phyloP scores from a whole-genome alignment of 2,888 invertebrate species.

The Leucoma salicis region DNA sequence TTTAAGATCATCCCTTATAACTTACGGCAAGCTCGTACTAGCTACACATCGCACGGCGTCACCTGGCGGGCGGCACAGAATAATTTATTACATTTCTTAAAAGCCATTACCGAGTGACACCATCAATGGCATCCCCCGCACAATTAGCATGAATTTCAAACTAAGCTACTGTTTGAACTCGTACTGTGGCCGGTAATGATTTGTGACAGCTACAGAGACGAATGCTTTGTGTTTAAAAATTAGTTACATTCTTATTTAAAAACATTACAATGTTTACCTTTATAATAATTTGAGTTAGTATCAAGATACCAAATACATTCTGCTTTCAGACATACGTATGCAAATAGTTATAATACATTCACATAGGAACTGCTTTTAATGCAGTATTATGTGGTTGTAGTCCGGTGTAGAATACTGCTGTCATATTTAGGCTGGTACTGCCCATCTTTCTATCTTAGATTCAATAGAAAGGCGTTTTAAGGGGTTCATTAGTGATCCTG shows the following conservation, averaged over 20 bases:
- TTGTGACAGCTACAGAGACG: slow-evolving; percentile 29
- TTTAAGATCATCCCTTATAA: slow-evolving; percentile 5
- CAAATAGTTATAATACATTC: too few relatives aligned
- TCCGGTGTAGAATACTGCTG: too few relatives aligned
- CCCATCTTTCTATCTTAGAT: too few relatives aligned
- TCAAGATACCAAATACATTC: too few relatives aligned
- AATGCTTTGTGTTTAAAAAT: slow-evolving; percentile 4
- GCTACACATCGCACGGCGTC: slow-evolving; percentile 53
- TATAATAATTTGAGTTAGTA: not conserved
- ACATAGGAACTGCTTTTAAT: too few relatives aligned
- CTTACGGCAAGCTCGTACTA: slow-evolving; percentile 43
- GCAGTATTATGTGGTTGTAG: too few relatives aligned
- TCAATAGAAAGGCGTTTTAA: too few relatives aligned
- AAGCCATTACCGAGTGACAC: slow-evolving; percentile 78
- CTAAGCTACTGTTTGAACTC: slow-evolving; percentile 14
- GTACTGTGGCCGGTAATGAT: slow-evolving; percentile 24
- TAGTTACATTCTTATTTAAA: not conserved
- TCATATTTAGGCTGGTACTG: too few relatives aligned
- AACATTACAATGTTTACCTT: not conserved
- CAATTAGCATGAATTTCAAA: slow-evolving; percentile 75
- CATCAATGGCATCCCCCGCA: slow-evolving; percentile 65
- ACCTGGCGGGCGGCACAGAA: slow-evolving; percentile 67
- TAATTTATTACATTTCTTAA: slow-evolving; percentile 82
- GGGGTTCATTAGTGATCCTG: too few relatives aligned
- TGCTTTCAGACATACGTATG: too few relatives aligned